phyloP scores from a whole-genome alignment of 2,888 invertebrate species.

The Diloba caeruleocephala region DNA sequence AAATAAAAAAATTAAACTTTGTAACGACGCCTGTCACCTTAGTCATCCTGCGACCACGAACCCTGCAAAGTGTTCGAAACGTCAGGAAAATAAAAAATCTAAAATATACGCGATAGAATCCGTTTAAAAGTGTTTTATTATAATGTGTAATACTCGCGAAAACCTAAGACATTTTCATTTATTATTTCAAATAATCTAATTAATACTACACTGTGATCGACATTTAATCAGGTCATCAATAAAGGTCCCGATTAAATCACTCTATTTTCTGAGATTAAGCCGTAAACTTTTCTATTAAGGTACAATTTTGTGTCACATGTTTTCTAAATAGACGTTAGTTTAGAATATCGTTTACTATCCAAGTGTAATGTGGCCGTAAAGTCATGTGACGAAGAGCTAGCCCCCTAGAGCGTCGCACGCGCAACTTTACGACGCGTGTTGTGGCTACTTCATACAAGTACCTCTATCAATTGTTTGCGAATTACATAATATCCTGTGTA shows the following conservation, averaged over 20 bases:
- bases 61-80: no score
- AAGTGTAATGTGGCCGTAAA: slow-evolving; percentile 68
- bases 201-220: slow-evolving; percentile 27
- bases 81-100: no score
- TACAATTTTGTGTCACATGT: slow-evolving; percentile 8
- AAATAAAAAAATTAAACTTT: no score
- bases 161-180: no score
- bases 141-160: no score
- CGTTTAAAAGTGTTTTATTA: no score
- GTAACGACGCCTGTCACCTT: no score
- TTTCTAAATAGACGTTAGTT: slow-evolving; percentile 31
- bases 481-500: slow-evolving; percentile 17
- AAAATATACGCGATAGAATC: no score
- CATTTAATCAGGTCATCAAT: slow-evolving; percentile 45
- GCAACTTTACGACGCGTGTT: slow-evolving; percentile 60
- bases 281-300: neutral
- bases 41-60: no score
- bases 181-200: slow-evolving; percentile 12
- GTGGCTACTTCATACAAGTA: slow-evolving; percentile 18
- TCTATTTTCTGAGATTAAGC: neutral
- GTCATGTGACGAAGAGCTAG: slow-evolving; percentile 66
- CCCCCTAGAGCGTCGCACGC: slow-evolving; percentile 61
- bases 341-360: slow-evolving; percentile 64
- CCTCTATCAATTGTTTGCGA: slow-evolving; percentile 8
- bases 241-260: slow-evolving; percentile 20